Evolutionary conservation across 2,888 invertebrate species (phyloP), one percentile per base, ranked within the genome.

Genomic region (Eledone cirrhosa): DNA sequence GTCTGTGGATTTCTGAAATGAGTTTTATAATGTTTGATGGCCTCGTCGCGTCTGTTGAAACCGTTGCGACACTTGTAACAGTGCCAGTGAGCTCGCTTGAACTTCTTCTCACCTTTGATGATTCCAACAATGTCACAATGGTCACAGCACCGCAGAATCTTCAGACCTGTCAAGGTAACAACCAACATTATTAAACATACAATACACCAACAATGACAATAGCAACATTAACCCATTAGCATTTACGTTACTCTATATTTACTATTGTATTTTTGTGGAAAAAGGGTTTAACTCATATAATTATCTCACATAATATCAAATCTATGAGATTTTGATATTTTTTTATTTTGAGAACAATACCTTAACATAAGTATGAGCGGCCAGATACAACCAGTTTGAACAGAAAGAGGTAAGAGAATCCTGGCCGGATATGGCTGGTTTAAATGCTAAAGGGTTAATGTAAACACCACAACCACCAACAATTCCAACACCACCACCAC

Each of bases 21-120:
- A 31, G 90, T 90, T 81, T 88, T 88, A 83, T 89, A 90, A 81
- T 90, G 90, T 83, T 90, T 90, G 75, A 90, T 86, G 14, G 90
- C 90, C 80, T 90, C 90, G 81, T 90, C 90, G 74, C 90, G 80
- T 65, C 90, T 82, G 81, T 89, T 90, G 84, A 90, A 90, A 3
- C 90, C 90, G 85, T 90, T 90, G 16, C 87, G 83, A 82, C 90
- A 90, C 33, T 87, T 87, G 81, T 90, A 90, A 80, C 90, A 90
- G 79, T 90, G 90, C 90, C 90, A 90, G 85, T 90, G 90, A 67
- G 90, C 89, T 78, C 90, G 89, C 81, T 90, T 90, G 83, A 90
- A 90, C 78, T 89, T 88, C 83, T 90, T 90, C 83, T 88, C 88
- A 77, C 89, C 90, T 82, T 90, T 90, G 78, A 90, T 90, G 19